Conservation (phyloP, 2,888 invertebrate genomes). For the Bugula neritina region DNA sequence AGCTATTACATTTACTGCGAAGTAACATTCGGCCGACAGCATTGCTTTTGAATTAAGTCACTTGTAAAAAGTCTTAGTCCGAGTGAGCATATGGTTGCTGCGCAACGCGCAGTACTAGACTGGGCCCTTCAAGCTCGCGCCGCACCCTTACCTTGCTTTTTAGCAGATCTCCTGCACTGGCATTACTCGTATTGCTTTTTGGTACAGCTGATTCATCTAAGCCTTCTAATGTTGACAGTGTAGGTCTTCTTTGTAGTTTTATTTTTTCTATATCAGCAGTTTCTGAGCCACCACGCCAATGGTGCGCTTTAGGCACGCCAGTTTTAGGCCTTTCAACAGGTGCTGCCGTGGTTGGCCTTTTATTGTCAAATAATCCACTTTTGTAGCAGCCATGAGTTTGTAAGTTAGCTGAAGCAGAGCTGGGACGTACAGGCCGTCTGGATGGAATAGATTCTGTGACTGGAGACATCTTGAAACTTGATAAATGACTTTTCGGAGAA, state of each 20-base stretch:
- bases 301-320: conserved; percentile 30
- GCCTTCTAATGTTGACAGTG: conserved; percentile 32
- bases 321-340: conserved; percentile 33
- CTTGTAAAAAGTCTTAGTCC: neutral
- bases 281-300: conserved; percentile 33
- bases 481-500: neutral
- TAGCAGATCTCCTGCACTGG: conserved; percentile 23
- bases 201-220: conserved; percentile 34
- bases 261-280: conserved; percentile 42
- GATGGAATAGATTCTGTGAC: conserved; percentile 31
- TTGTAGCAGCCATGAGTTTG: conserved; percentile 46
- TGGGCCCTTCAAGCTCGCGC: no score
- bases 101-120: no score
- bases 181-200: conserved; percentile 18
- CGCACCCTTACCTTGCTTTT: conserved; percentile 27
- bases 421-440: conserved; percentile 43
- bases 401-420: conserved; percentile 47
- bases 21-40: no score
- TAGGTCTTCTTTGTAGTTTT: conserved; percentile 32
- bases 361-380: conserved; percentile 42
- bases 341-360: conserved; percentile 40
- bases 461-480: neutral
- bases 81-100: neutral
- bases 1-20: no score
- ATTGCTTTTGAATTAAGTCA: no score